phyloP scores from a whole-genome alignment of 1,140 invertebrate species.

The Zaprionus nigranus region DNA sequence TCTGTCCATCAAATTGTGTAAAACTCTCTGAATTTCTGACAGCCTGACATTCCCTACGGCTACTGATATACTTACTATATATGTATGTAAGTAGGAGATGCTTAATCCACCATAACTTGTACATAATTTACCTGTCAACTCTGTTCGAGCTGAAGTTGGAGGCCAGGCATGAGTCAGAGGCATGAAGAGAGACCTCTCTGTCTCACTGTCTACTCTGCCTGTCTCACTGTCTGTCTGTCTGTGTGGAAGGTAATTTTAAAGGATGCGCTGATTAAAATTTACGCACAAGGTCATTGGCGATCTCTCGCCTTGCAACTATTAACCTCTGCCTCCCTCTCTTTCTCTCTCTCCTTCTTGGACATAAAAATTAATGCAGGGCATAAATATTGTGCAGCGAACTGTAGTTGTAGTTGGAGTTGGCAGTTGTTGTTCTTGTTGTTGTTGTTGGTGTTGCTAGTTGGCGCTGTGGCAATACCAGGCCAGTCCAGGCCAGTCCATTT shows the following conservation, averaged over 20 bases:
- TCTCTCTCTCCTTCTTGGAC: constrained; percentile 27
- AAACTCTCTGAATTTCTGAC: constrained; percentile 23
- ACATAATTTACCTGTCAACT: constrained; percentile 48
- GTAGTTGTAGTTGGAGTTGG: constrained; percentile 11
- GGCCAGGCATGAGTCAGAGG: constrained; percentile 17
- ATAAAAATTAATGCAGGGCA: constrained; percentile 77
- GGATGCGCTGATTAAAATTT: constrained; percentile 75
- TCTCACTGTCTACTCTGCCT: constrained; percentile 1
- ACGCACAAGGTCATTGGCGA: constrained; percentile 71
- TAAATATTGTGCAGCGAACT: constrained; percentile 67
- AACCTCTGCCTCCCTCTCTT: background rate
- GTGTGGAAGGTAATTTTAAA: constrained; percentile 34
- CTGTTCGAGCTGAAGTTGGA: background rate
- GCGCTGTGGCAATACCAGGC: constrained; percentile 8
- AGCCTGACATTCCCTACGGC: constrained; percentile 41
- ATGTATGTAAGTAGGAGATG: constrained; percentile 9
- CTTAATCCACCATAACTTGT: constrained; percentile 44
- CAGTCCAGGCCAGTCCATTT: constrained; percentile 24
- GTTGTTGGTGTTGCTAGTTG: constrained; percentile 7
- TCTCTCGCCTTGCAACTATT: constrained; percentile 35
- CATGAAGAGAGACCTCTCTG: constrained; percentile 7
- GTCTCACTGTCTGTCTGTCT: background rate
- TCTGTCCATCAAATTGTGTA: constrained; percentile 41
- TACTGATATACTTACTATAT: constrained; percentile 30
- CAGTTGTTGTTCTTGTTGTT: constrained; percentile 1